Evolutionary conservation across 2,888 invertebrate species (phyloP).

Genomic region (Drosophila diplacantha): DNA sequence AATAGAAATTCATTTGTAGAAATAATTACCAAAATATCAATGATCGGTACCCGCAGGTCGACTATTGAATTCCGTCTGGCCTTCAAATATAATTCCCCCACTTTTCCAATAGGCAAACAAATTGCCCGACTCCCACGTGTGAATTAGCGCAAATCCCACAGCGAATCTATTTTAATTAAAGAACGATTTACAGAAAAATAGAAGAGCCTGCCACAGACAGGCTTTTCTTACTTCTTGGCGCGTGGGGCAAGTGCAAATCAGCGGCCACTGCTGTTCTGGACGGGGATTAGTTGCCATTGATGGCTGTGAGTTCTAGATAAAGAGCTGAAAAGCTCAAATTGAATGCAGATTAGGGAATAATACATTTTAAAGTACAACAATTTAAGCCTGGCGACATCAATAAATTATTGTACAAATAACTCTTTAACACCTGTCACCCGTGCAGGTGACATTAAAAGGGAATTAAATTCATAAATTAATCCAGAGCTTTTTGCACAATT

Average conservation of each 20-base stretch:
- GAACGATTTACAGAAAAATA: constrained; percentile 8
- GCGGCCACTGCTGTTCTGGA: constrained; percentile 18
- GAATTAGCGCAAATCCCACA: constrained; percentile 31
- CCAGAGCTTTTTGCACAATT: neutral
- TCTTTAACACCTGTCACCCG: neutral
- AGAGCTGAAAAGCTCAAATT: neutral
- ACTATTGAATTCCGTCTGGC: too few relatives aligned
- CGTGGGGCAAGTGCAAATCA: constrained; percentile 10
- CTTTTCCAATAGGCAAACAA: constrained; percentile 26
- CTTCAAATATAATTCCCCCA: constrained; percentile 1
- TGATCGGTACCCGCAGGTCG: neutral
- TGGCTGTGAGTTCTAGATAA: neutral
- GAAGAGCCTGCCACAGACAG: neutral
- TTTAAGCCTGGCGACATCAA: neutral
- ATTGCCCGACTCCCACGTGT: constrained; percentile 30
- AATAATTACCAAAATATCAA: neutral
- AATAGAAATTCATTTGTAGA: neutral
- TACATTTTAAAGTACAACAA: neutral
- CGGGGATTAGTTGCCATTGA: constrained; percentile 7
- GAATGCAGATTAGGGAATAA: neutral
- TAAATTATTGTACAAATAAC: neutral
- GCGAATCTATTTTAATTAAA: constrained; percentile 35
- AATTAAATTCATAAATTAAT: neutral
- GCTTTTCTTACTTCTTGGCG: neutral
- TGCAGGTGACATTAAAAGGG: neutral